These are phyloP conservation scores for Chrysina gloriosa DNA, from an alignment of 2,888 invertebrate species.

Conservation along the genomic window DNA sequence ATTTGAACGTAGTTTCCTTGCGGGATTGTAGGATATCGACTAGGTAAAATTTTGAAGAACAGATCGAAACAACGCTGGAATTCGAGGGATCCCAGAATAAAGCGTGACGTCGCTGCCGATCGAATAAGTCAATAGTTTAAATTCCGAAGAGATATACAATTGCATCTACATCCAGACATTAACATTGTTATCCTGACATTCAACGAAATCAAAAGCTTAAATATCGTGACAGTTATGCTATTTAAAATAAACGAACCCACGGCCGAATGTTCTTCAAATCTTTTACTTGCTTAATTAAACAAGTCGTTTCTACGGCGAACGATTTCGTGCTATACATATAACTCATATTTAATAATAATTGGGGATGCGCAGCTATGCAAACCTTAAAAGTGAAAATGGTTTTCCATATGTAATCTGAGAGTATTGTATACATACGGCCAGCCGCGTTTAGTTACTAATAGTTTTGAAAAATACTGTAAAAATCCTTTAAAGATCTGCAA, in stretches of 20 bases:
- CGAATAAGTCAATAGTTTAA: slow-evolving; percentile 9
- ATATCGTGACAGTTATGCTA: not conserved
- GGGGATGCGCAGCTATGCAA: no score
- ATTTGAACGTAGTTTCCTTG: no score
- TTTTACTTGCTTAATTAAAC: not conserved
- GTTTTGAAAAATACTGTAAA: no score
- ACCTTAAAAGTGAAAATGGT: no score
- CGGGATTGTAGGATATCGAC: no score
- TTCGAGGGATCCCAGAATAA: not conserved
- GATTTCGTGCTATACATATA: no score
- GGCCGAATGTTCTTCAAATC: not conserved
- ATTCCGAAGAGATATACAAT: slow-evolving; percentile 1
- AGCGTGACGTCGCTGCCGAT: not conserved
- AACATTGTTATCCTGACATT: not conserved
- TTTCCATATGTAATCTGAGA: no score
- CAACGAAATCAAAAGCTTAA: slow-evolving; percentile 3
- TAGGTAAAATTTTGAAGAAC: not conserved
- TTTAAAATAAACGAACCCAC: not conserved
- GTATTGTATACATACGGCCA: no score
- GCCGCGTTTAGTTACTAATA: no score
- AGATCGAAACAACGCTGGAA: not conserved
- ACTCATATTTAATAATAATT: no score
- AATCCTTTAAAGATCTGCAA: no score
- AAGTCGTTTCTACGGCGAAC: not conserved
- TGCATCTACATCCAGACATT: not conserved